Percentiles rank a stretch among this genome's conserved stretches.
Conservation (phyloP, 2,888 invertebrate species). For the Acronicta psi region DNA sequence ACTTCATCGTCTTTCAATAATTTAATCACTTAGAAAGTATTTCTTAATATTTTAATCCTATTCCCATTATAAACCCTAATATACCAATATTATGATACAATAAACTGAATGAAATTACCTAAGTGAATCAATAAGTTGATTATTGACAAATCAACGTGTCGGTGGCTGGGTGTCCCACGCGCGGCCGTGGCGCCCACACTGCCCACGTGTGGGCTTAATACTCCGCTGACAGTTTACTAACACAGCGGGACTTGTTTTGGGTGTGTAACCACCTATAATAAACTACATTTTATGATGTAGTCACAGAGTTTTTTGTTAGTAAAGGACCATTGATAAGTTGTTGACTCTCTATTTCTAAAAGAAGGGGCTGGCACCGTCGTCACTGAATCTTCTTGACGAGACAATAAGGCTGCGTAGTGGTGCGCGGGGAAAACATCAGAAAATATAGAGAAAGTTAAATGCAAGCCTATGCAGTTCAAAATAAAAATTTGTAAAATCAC, state of each 20-base stretch:
- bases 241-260: conserved; percentile 38
- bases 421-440: no score
- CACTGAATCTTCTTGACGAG: no score
- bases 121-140: conserved; percentile 47
- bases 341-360: no score
- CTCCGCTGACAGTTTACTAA: conserved; percentile 42
- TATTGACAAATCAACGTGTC: conserved; percentile 53
- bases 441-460: no score
- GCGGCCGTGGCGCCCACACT: conserved; percentile 69
- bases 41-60: conserved; percentile 9
- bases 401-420: no score
- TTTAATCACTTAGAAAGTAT: conserved; percentile 9
- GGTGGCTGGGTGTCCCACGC: conserved; percentile 66
- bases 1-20: conserved; percentile 12
- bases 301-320: background rate
- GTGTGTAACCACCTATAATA: conserved; percentile 39
- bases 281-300: conserved; percentile 29
- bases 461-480: no score
- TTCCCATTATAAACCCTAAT: conserved; percentile 26
- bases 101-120: conserved; percentile 35
- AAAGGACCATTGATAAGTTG: background rate
- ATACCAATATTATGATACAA: conserved; percentile 1
- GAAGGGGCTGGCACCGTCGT: no score
- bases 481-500: no score
- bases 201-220: conserved; percentile 64